These are phyloP conservation scores for Corvus moneduloides DNA, from an alignment of 2,113 vertebrate species.

Conservation along the genomic window DNA sequence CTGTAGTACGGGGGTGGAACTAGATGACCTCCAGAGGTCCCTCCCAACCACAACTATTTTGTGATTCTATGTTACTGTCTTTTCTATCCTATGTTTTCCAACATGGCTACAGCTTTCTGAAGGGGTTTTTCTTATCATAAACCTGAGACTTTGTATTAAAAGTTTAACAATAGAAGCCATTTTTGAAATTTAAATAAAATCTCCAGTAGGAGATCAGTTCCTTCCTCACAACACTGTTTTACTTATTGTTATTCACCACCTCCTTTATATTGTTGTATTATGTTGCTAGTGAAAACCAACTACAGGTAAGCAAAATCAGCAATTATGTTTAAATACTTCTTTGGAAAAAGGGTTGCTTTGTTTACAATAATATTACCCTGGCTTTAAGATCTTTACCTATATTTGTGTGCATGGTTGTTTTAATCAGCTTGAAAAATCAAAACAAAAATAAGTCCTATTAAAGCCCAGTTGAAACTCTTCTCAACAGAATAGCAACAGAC, in stretches of 20 bases:
- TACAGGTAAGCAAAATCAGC: background rate
- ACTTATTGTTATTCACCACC: background rate
- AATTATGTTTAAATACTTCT: background rate
- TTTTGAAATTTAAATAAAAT: background rate
- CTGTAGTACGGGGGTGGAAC: background rate
- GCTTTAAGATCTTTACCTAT: background rate
- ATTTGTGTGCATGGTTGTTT: background rate
- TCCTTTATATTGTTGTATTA: background rate
- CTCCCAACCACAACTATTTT: background rate
- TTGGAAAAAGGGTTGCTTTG: background rate
- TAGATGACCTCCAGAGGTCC: background rate
- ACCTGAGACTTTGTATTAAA: background rate
- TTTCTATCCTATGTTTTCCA: background rate
- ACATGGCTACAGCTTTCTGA: background rate
- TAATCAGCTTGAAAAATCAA: background rate
- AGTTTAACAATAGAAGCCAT: background rate
- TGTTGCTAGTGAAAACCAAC: background rate
- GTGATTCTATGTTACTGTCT: background rate
- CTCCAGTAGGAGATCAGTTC: background rate
- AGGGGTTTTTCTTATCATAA: background rate
- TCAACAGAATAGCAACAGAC: background rate
- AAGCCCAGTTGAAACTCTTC: background rate
- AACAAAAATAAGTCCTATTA: background rate
- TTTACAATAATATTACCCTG: background rate
- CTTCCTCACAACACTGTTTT: background rate